Evolutionary conservation across 1,140 invertebrate genomes (phyloP).

Genomic region (Habropoda laboriosa): DNA sequence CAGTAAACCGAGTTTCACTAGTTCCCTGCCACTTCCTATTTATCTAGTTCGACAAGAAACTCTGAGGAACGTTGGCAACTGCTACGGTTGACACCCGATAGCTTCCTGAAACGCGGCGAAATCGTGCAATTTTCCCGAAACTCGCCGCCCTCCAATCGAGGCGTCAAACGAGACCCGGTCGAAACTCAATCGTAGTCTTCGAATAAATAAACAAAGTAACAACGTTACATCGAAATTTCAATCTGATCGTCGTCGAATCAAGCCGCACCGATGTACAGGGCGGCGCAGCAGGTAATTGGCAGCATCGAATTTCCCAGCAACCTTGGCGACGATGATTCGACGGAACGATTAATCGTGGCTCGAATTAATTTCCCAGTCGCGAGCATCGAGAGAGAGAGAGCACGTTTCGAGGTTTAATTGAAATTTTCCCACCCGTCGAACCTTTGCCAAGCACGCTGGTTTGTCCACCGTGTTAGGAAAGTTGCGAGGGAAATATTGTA

Average conservation of each 20-base stretch:
- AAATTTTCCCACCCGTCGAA: background rate
- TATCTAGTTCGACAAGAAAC: background rate
- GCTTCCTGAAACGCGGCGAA: background rate
- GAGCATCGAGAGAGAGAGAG: background rate
- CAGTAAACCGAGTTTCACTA: background rate
- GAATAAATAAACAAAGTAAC: background rate
- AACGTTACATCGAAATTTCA: too few species aligned
- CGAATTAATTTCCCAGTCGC: background rate
- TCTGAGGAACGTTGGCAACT: background rate
- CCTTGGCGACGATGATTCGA: background rate
- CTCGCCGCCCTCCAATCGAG: background rate
- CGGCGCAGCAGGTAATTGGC: background rate
- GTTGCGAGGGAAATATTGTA: background rate
- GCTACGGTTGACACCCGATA: background rate
- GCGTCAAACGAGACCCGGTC: background rate
- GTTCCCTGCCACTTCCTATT: background rate
- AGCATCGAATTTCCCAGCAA: background rate
- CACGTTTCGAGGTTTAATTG: constrained; percentile 4
- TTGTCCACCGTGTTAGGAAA: background rate
- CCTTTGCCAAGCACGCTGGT: too few species aligned
- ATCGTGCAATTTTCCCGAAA: background rate
- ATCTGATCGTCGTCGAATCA: background rate
- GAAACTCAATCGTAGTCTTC: background rate
- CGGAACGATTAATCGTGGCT: constrained; percentile 1
- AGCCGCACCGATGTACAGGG: background rate